phyloP scores from a whole-genome alignment of 2,113 vertebrate genomes.

The Gila orcuttii region DNA sequence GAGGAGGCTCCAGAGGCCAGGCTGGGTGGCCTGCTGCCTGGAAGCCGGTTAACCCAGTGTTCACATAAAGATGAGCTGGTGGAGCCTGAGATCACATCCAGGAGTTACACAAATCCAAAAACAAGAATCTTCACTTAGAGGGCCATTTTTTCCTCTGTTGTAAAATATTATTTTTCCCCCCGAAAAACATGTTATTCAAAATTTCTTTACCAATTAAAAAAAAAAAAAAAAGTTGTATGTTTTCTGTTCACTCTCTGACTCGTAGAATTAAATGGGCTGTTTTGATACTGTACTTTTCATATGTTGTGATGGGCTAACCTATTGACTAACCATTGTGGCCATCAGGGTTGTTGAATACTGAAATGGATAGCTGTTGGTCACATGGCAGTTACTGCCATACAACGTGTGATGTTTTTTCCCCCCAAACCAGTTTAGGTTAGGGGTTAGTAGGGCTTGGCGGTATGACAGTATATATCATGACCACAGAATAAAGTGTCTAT shows the following conservation, averaged over 20 bases:
- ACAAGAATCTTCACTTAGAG: neutral
- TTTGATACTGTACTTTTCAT: neutral
- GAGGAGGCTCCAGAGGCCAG: constrained; percentile 92
- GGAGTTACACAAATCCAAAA: constrained; percentile 26
- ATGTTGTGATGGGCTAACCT: neutral
- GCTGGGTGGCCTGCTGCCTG: constrained; percentile 92
- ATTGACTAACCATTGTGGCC: neutral
- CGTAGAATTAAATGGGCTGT: neutral
- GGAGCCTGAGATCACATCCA: constrained; percentile 79
- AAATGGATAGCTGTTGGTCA: no score
- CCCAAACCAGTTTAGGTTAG: no score
- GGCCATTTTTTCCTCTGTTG: neutral
- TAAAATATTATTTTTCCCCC: neutral
- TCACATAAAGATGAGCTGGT: constrained; percentile 97
- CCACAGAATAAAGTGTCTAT: no score
- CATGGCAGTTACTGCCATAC: no score
- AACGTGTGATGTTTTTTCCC: no score
- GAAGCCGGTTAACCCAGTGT: constrained; percentile 95
- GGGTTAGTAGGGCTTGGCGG: no score
- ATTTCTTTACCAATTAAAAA: neutral
- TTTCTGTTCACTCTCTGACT: neutral
- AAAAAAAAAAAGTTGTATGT: neutral
- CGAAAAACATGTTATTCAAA: neutral
- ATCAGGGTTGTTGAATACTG: neutral
- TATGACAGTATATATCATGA: no score